Evolutionary conservation across 2,797 vertebrate genomes (phyloP), one percentile per base, ranked within the genome.

Genomic region (Catamblyrhynchus diadema): DNA sequence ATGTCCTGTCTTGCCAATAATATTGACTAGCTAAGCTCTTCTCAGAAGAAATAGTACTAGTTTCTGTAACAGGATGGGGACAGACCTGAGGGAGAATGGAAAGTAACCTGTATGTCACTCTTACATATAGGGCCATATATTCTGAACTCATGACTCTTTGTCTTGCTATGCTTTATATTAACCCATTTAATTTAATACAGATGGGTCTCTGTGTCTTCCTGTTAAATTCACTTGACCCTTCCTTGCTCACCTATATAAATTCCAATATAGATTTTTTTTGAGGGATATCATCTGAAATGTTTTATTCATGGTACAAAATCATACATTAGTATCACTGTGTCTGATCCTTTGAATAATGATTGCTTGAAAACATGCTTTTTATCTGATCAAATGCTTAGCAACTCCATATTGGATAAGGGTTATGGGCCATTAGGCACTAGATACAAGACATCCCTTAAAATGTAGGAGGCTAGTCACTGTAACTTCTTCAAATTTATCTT

Each of bases 281-380:
- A 95, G 73, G 80, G 78, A 90, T 90, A 88, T 91, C 4, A 60
- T 93, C 77, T 50, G 25, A 88, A 91, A 96, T 95, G 90, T 96
- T 96, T 96, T 95, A 96, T 95, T 95, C 93, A 95, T 96, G 62
- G n/a, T 86, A 95, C 94, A 95, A 95, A 96, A 88, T 95, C 85
- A 84, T 88, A 86, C 32, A 72, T 95, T 91, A 90, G 80, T 88
- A 96, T 91, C 72, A 81, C 73, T 66, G 59, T 81, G 41, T 94
- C 88, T 86, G 88, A 92, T 86, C 59, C 91, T 94, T 95, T 95
- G 84, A 92, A 91, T 96, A 95, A 91, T 69, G 84, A 93, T 89
- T 83, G 59, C 91, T 92, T 71, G 30, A 93, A 95, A 97, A 87
- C 71, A 94, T 56, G 39, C 30, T 85, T 91, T 95, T 94, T 78